Percentiles rank a stretch among this genome's conserved stretches.
Evolutionary conservation across 2,888 invertebrate species (phyloP).

Genomic region (Apamea anceps): DNA sequence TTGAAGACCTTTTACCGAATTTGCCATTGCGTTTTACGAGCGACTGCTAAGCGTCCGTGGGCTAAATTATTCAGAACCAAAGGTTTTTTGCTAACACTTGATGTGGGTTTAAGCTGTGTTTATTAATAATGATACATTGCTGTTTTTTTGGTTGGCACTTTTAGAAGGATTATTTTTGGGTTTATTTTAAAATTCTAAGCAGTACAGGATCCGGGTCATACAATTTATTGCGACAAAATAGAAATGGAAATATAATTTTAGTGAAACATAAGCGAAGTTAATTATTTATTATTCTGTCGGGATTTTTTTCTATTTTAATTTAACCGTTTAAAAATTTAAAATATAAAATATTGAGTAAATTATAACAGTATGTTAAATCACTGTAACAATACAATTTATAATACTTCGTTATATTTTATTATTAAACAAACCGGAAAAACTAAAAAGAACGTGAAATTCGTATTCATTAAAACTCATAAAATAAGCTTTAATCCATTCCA

Average conservation of each 20-base stretch:
- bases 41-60: slow-evolving; percentile 83
- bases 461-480: neutral
- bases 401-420: neutral
- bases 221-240: slow-evolving; percentile 2
- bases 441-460: neutral
- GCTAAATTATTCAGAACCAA: slow-evolving; percentile 85
- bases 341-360: neutral
- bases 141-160: slow-evolving; percentile 52
- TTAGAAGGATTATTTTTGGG: neutral
- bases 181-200: slow-evolving; percentile 8
- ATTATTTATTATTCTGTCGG: neutral
- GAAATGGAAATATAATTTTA: neutral
- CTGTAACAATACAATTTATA: neutral
- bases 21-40: slow-evolving; percentile 88
- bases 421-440: neutral
- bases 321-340: too few relatives aligned
- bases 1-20: slow-evolving; percentile 89
- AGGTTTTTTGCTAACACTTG: slow-evolving; percentile 76
- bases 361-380: neutral
- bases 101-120: slow-evolving; percentile 75
- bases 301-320: neutral
- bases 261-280: neutral
- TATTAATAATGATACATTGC: slow-evolving; percentile 76
- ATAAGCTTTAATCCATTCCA: too few relatives aligned
- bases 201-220: neutral